Evolutionary conservation across 2,797 vertebrate genomes (phyloP), one percentile per base, ranked within the genome.

Genomic region (Sebastes goodei): DNA sequence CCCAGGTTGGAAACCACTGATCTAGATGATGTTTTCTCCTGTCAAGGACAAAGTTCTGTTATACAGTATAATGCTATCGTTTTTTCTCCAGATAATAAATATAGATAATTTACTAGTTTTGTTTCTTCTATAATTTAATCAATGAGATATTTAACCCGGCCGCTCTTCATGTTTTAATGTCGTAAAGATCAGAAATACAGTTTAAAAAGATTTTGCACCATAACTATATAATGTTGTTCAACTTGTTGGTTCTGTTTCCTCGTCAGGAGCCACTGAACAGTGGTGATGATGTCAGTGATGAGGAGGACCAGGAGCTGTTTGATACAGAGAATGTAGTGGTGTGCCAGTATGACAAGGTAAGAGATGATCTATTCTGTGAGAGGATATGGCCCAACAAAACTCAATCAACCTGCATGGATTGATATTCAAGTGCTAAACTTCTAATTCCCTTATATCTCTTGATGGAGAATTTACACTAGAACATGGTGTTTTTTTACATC

Each of bases 301-400:
- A 96, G 75, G 98, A 99, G 89, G 98, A 98, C 84, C 97, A 99
- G 94, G 98, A 99, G 91, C 95, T 99, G 76, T 99, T 99, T 5
- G 98, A 99, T 86, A 99, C 99, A 0, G 99, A 99, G 94, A 99
- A 99, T 80, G 98, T 99, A 89, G 98, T 99, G 67, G 98, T 99
- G 57, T 99, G 99, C 94, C 99, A 99, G 71, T 99, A 99, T 53
- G 99, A 99, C 95, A 99, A 99, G 97, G 98, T 99, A 93, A 73
- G 84, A 27, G 23, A 11, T 2, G 0, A 68, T 35, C 33, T 6
- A 0, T 7, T 27, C 15, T 29, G 25, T n/a, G 52, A n/a, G 49
- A 23, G 14, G 62, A 21, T 56, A 7, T 35, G 3, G 8, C 5
- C 1, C n/a, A 35, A 20, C 32, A 7, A 32, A 62, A 38, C 23